Percentiles rank a stretch among this genome's conserved stretches.
These are phyloP conservation scores for Amniataba percoides DNA, from an alignment of 2,797 vertebrate species.

Conservation along the genomic window DNA sequence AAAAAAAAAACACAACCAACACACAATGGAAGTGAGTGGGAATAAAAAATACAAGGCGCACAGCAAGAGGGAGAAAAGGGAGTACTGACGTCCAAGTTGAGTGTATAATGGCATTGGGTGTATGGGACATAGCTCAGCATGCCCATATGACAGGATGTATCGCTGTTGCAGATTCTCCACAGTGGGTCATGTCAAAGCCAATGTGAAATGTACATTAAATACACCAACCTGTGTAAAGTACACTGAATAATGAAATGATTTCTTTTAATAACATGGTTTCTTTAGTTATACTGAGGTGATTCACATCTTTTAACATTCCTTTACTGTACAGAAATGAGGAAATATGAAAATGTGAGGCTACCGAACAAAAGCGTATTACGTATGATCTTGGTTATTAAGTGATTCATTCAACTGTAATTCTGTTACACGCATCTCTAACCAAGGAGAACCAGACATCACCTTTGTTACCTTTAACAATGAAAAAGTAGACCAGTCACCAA, in stretches of 20 bases:
- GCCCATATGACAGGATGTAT: slow-evolving; percentile 64
- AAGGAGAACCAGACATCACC: slow-evolving; percentile 14
- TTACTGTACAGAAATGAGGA: slow-evolving; percentile 5
- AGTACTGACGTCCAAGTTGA: slow-evolving; percentile 22
- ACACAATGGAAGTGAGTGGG: slow-evolving; percentile 3
- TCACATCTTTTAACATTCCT: slow-evolving; percentile 26
- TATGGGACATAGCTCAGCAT: slow-evolving; percentile 43
- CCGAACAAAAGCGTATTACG: slow-evolving; percentile 8
- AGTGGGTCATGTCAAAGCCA: slow-evolving; percentile 11
- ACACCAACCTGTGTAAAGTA: neutral
- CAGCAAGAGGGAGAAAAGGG: neutral
- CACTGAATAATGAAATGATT: neutral
- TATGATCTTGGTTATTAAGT: slow-evolving; percentile 17
- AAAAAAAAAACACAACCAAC: slow-evolving; percentile 10
- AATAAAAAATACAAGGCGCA: slow-evolving; percentile 15
- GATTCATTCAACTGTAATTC: slow-evolving; percentile 12
- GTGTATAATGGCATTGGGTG: slow-evolving; percentile 10
- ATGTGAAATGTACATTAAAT: neutral
- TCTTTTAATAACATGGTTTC: neutral
- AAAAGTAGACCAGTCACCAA: slow-evolving; percentile 40
- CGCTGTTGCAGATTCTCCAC: slow-evolving; percentile 28
- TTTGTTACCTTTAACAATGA: slow-evolving; percentile 36
- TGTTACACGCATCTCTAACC: slow-evolving; percentile 6
- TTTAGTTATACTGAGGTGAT: neutral
- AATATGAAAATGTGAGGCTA: neutral